A percentile compares a stretch with the other conserved stretches of the same genome.
These are phyloP conservation scores for Drosophila mimica DNA, from an alignment of 2,888 invertebrate species.

Conservation along the genomic window DNA sequence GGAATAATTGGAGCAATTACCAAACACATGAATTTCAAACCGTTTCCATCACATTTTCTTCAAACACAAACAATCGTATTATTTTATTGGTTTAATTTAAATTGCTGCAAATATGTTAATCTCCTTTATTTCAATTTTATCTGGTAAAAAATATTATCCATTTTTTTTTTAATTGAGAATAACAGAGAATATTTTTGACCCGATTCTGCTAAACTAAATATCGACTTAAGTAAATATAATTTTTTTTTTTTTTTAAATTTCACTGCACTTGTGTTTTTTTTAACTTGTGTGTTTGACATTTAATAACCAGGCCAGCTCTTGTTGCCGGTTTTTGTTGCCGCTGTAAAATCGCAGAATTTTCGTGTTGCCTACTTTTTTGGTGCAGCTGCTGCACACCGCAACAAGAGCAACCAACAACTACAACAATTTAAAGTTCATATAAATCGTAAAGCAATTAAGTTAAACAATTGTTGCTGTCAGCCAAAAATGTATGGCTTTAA, in stretches of 20 bases:
- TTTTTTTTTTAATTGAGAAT: neutral
- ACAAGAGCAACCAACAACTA: constrained; percentile 7
- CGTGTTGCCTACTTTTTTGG: constrained; percentile 51
- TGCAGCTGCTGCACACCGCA: constrained; percentile 36
- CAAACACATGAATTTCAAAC: neutral
- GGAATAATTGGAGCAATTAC: neutral
- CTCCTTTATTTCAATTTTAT: neutral
- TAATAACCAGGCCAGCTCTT: neutral
- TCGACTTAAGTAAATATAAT: neutral
- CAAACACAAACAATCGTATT: no score
- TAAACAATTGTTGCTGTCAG: constrained; percentile 47
- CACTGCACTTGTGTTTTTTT: neutral
- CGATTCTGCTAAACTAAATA: neutral
- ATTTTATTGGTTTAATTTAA: neutral
- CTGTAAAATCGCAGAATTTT: constrained; percentile 22
- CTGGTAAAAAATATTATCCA: no score
- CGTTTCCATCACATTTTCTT: neutral
- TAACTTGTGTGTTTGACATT: neutral
- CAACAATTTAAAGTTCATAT: constrained; percentile 35
- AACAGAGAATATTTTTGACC: neutral
- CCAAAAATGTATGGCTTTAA: constrained; percentile 12
- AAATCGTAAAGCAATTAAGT: constrained; percentile 68
- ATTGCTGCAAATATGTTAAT: neutral
- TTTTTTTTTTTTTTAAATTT: neutral
- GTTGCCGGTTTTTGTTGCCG: constrained; percentile 5